Evolutionary conservation across 2,113 vertebrate species (phyloP), one percentile per base, ranked within the genome.

Genomic region (Planiliza haematocheilus): DNA sequence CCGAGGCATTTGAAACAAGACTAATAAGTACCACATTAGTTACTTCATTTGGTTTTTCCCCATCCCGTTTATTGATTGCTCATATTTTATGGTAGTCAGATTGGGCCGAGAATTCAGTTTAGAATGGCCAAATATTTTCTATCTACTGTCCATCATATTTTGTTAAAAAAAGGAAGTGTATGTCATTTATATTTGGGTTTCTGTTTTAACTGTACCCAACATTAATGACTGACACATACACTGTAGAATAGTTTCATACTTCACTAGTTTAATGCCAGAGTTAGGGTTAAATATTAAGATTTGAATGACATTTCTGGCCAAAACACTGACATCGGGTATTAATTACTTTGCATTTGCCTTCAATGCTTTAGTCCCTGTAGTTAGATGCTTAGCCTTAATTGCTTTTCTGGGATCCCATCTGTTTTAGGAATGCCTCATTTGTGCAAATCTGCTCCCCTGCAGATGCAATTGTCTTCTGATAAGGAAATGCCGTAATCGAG

Each of bases 381-480:
- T 45, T 36, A 69, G 7, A 62, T 45, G 21, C 67, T 59, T 46
- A 20, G 17, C 9, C 16, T 62, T 78, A 83, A 77, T 85, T 76
- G 79, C 72, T 70, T 58, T 83, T 51, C 45, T 74, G 30, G 8
- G n/a, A 36, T 57, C 48, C 53, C 58, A 66, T 82, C 71, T 70
- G 73, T 66, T 86, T 63, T 60, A 11, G 57, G 8, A 79, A 75
- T 52, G 34, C 39, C 62, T 70, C 53, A 59, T 66, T 79, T 75
- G 63, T 49, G 45, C 24, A 60, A 56, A 74, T 70, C 12, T 49
- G 45, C 53, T 52, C 37, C 50, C 68, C 20, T 18, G n/a, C 17
- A 48, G 61, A 56, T 30, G 51, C 7, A 21, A 7, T 8, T 37
- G n/a, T 57, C 2, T 9, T 42, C 52, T 50, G 70, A 58, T 58